Evolutionary conservation across 2,888 invertebrate genomes (phyloP), one percentile per base, ranked within the genome.

Genomic region (Callyntrura guangdongensis): DNA sequence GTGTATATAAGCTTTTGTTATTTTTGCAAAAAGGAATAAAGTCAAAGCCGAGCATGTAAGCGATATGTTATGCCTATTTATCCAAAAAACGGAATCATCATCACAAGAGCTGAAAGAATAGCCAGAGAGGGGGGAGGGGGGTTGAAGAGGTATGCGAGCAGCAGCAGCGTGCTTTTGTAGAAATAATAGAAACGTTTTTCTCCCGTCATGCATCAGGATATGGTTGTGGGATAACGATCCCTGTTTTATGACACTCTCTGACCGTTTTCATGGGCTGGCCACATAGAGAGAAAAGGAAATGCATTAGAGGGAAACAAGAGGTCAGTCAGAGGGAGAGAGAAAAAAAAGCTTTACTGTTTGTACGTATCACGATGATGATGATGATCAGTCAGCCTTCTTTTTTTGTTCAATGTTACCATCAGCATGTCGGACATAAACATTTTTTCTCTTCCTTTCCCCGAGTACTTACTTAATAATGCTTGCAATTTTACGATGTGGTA

Each of bases 241-340:
- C 72, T 82, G 69, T 81, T 88, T 88, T 88, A 88, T 83, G 88
- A 88, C 88, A 83, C 88, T 69, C 69, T 69, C 69, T 69, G 69
- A 69, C 69, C 69, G 36, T 69, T 69, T 61, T 69, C 74, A 74
- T 84, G 83, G 61, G 84, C 53, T 56, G 61, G 89, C 61, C 84
- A 77, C 83, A 83, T 84, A 81, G 64, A 72, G 81, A 82, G 69
- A 88, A 82, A 88, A 56, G 81, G 82, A 88, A 88, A 88, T 88
- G 64, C 88, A 82, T 82, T 82, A 88, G 72, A 77, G 59, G 59
- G 27, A 88, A 82, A 79, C 86, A 86, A 86, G 86, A 86, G 86
- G 86, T 86, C 86, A 86, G 86, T 49, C 72, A 74, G 61, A 47
- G n/a, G n/a, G n/a, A 36, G 56, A 59, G n/a, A 56, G 45, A 53